Percentiles rank a stretch among this genome's conserved stretches.
These are phyloP conservation scores for Chiloscyllium plagiosum DNA, from an alignment of 2,113 vertebrate genomes.

Conservation along the genomic window DNA sequence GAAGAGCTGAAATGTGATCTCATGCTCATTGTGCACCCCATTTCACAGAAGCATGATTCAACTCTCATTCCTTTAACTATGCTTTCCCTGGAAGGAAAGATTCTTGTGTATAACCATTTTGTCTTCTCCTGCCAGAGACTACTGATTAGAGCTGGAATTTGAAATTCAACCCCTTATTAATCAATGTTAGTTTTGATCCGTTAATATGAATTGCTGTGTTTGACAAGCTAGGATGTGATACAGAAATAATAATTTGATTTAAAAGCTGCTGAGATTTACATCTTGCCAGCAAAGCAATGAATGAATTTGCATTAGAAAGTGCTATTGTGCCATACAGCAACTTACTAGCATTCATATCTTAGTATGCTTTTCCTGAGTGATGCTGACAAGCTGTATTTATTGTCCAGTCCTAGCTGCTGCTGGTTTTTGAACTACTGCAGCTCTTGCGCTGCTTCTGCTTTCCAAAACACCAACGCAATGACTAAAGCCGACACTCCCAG, in stretches of 20 bases:
- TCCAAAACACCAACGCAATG: not conserved
- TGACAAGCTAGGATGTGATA: not conserved
- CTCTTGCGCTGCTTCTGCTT: not conserved
- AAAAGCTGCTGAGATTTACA: not conserved
- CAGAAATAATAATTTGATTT: not conserved
- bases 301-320: not conserved
- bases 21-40: not conserved
- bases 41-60: not conserved
- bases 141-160: not conserved
- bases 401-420: not conserved
- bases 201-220: not conserved
- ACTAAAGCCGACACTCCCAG: not conserved
- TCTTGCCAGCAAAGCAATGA: not conserved
- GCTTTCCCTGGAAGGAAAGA: not conserved
- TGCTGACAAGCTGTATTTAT: not conserved
- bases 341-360: not conserved
- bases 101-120: not conserved
- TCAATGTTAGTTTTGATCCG: not conserved
- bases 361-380: not conserved
- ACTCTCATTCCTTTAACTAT: not conserved
- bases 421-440: not conserved
- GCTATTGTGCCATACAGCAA: not conserved
- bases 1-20: not conserved
- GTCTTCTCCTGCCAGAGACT: not conserved
- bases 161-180: not conserved